Conservation (phyloP, 1,140 invertebrate species). For the Augochlora pura region DNA sequence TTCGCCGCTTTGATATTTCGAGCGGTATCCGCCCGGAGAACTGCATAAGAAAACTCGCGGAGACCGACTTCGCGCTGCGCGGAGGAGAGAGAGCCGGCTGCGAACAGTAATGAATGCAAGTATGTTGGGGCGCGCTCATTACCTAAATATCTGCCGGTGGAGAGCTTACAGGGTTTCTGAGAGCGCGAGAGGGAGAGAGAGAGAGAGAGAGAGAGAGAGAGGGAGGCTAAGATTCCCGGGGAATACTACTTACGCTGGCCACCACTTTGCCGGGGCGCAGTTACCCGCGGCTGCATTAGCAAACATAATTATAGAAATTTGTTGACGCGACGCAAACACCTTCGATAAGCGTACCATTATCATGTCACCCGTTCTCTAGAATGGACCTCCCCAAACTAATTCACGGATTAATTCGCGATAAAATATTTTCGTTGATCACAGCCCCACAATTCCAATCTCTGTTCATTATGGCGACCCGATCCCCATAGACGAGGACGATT, state of each 20-base stretch:
- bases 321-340: conserved; percentile 28
- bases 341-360: conserved; percentile 3
- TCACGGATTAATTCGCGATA: no score
- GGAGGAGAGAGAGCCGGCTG: conserved; percentile 9
- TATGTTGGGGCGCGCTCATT: conserved; percentile 35
- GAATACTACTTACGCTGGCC: conserved; percentile 42
- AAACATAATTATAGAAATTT: conserved; percentile 47
- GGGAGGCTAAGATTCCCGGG: conserved; percentile 40
- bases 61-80: not conserved
- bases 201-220: no score
- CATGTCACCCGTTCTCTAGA: not conserved
- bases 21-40: not conserved
- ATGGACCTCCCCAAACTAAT: no score
- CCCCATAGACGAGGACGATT: no score
- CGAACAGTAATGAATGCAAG: conserved; percentile 42
- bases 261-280: conserved; percentile 19
- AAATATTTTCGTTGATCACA: no score
- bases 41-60: conserved; percentile 17
- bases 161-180: conserved; percentile 34
- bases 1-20: not conserved
- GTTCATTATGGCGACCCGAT: no score
- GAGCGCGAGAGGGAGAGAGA: no score
- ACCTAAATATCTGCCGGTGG: conserved; percentile 33
- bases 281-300: conserved; percentile 16
- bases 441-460: no score